A percentile compares a stretch with the other conserved stretches of the same genome.
Conservation (phyloP, 2,797 vertebrate genomes). For the Pangasius krempfi region DNA sequence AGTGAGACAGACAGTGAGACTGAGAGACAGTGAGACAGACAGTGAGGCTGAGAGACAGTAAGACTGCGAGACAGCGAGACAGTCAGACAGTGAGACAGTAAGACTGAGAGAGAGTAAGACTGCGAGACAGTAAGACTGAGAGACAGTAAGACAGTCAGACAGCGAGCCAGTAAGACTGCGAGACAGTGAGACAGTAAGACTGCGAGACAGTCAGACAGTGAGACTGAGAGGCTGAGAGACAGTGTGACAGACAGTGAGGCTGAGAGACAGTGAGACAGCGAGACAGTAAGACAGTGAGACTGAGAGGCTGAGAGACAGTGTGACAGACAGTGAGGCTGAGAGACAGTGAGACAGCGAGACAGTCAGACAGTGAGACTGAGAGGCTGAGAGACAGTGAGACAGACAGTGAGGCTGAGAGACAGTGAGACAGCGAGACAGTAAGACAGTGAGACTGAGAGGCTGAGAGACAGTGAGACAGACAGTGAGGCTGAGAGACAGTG, state of each 20-base stretch:
- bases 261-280: background rate
- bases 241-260: no score
- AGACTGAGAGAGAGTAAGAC: background rate
- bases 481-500: no score
- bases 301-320: no score
- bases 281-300: background rate
- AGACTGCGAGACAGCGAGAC: background rate
- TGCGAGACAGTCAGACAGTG: background rate
- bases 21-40: no score
- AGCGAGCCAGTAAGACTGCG: background rate
- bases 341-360: background rate
- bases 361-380: background rate
- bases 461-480: background rate
- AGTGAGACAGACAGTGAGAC: no score
- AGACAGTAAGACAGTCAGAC: slow-evolving; percentile 31
- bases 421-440: no score
- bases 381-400: background rate
- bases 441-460: background rate
- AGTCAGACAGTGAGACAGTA: background rate
- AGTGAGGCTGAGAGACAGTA: background rate
- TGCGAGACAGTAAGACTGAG: no score
- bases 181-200: background rate
- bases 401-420: background rate
- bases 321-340: background rate
- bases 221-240: background rate